phyloP scores from a whole-genome alignment of 2,888 invertebrate species.

The Tenthredo amoena region DNA sequence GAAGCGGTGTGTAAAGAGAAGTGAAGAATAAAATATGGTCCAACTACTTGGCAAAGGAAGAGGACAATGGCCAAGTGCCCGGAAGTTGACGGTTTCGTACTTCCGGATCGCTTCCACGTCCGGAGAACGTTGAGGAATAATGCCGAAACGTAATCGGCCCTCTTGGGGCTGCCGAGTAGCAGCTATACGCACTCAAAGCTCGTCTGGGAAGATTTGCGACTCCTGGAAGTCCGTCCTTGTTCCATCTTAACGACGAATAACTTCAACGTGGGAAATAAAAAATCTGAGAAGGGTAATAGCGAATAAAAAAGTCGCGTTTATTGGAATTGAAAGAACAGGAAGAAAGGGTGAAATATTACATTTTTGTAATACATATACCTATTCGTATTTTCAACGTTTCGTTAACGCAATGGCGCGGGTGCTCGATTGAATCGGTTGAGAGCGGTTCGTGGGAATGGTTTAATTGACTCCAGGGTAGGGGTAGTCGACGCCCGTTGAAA shows the following conservation, averaged over 20 bases:
- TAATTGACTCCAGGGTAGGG: slow-evolving; percentile 18
- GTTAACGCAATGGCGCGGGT: neutral
- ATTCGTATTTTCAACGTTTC: neutral
- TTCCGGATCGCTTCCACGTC: slow-evolving; percentile 15
- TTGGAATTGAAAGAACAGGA: neutral
- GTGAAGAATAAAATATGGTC: slow-evolving; percentile 18
- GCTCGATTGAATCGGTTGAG: neutral
- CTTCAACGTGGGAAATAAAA: neutral
- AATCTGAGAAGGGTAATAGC: neutral
- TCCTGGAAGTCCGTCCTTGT: neutral
- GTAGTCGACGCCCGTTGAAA: slow-evolving; percentile 6
- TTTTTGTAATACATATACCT: neutral
- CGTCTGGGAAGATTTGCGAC: neutral
- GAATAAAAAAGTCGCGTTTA: neutral
- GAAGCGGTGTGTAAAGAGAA: neutral
- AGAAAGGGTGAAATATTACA: neutral
- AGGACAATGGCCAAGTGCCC: slow-evolving; percentile 29
- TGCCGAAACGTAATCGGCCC: slow-evolving; percentile 9
- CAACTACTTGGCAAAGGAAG: slow-evolving; percentile 20
- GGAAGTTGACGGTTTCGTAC: slow-evolving; percentile 40
- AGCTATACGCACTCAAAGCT: neutral
- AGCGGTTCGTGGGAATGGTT: slow-evolving; percentile 17
- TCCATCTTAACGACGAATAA: neutral
- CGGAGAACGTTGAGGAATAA: slow-evolving; percentile 9
- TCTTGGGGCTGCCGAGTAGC: neutral